Percentiles rank a stretch among this genome's conserved stretches.
Conservation (phyloP, 2,797 vertebrate species). For the Oophaga sylvatica region DNA sequence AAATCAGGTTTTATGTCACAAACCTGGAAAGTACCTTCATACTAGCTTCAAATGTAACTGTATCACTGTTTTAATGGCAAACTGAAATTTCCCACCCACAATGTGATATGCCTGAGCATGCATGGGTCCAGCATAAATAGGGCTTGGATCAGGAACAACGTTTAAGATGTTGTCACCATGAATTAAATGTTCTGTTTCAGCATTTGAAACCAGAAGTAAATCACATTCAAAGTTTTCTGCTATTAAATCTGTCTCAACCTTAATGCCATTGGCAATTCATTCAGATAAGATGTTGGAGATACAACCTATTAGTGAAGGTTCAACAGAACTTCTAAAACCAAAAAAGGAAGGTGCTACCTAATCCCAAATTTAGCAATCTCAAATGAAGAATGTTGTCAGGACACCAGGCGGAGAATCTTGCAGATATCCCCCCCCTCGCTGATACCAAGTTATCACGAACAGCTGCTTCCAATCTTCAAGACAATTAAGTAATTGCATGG, state of each 20-base stretch:
- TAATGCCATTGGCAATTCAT: not conserved
- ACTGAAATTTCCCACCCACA: slow-evolving; percentile 56
- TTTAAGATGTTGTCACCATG: slow-evolving; percentile 38
- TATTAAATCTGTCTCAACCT: not conserved
- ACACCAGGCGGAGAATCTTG: no score
- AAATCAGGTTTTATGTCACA: slow-evolving; percentile 54
- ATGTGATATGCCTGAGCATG: slow-evolving; percentile 54
- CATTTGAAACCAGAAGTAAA: slow-evolving; percentile 18
- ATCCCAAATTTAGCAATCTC: no score
- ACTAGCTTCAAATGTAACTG: slow-evolving; percentile 31
- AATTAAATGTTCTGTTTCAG: slow-evolving; percentile 40
- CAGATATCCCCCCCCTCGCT: no score
- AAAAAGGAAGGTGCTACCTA: not conserved
- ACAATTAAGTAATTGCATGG: no score
- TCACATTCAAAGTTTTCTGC: not conserved
- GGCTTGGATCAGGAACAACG: slow-evolving; percentile 36
- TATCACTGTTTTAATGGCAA: slow-evolving; percentile 49
- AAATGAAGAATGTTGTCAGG: no score
- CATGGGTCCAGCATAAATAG: slow-evolving; percentile 27
- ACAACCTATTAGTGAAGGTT: not conserved
- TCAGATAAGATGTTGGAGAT: not conserved
- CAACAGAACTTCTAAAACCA: not conserved
- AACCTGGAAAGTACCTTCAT: slow-evolving; percentile 57
- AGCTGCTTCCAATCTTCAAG: no score
- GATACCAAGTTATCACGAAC: no score